Percentiles rank a stretch among this genome's conserved stretches.
Conservation (phyloP, 1,140 invertebrate genomes). For the Samia ricini region DNA sequence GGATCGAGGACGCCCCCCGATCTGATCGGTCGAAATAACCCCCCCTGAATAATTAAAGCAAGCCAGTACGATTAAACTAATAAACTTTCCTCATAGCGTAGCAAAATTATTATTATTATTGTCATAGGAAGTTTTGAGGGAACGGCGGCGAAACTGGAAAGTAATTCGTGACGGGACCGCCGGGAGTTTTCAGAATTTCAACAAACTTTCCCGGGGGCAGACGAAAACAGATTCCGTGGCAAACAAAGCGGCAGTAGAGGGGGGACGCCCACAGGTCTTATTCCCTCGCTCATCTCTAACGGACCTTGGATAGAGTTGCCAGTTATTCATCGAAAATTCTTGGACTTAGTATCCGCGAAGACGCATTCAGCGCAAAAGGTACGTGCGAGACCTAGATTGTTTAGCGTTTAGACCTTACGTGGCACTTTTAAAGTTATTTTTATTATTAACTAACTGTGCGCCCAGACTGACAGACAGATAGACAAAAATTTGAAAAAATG, state of each 20-base stretch:
- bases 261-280: not conserved
- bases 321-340: not conserved
- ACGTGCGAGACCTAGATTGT: no score
- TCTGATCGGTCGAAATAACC: not conserved
- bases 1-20: constrained; percentile 19
- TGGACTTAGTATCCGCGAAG: not conserved
- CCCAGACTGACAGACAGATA: no score
- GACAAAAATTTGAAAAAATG: no score
- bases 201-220: constrained; percentile 51
- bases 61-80: constrained; percentile 70
- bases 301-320: not conserved
- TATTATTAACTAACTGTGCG: no score
- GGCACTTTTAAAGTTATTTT: no score
- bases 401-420: no score
- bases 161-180: constrained; percentile 54
- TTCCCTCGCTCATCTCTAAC: not conserved
- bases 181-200: constrained; percentile 53
- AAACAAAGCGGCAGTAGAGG: constrained; percentile 48
- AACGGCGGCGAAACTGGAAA: constrained; percentile 59
- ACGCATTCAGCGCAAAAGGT: no score
- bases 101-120: constrained; percentile 73
- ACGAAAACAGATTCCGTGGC: constrained; percentile 68
- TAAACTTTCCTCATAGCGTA: constrained; percentile 71
- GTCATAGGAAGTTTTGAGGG: constrained; percentile 49
- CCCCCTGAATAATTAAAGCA: constrained; percentile 54